A percentile compares a stretch with the other conserved stretches of the same genome.
Conservation (phyloP, 1,140 invertebrate genomes). For the Drosophila yakuba region DNA sequence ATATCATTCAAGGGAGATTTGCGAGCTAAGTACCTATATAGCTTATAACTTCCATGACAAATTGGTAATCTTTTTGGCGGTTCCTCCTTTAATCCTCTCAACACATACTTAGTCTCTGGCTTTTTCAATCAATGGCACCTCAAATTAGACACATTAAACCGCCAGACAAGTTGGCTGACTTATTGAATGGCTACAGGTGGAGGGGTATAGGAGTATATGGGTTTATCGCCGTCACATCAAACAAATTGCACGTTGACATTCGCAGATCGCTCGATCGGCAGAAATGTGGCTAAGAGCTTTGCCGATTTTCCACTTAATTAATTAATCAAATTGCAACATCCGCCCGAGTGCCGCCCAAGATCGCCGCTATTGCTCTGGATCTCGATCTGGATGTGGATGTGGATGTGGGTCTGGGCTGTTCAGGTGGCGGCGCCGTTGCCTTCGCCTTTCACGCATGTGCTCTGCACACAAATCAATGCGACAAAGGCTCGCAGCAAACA, state of each 20-base stretch:
- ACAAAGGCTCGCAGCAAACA: constrained; percentile 48
- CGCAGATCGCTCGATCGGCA: constrained; percentile 50
- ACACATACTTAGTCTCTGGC: too few species aligned
- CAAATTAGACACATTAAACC: not conserved
- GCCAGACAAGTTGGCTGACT: constrained; percentile 24
- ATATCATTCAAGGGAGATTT: too few species aligned
- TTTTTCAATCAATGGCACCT: not conserved
- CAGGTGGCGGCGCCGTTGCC: constrained; percentile 47
- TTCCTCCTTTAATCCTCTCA: not conserved
- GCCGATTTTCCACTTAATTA: constrained; percentile 76
- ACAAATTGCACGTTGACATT: constrained; percentile 82
- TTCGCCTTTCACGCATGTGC: constrained; percentile 63
- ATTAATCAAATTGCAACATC: constrained; percentile 79
- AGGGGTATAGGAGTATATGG: not conserved
- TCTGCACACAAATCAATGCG: constrained; percentile 59
- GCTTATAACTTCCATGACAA: too few species aligned
- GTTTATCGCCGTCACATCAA: constrained; percentile 51
- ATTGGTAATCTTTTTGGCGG: too few species aligned
- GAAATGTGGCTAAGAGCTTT: constrained; percentile 49
- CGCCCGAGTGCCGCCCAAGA: constrained; percentile 57
- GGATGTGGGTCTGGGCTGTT: constrained; percentile 46
- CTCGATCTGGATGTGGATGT: constrained; percentile 23
- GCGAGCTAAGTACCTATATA: too few species aligned
- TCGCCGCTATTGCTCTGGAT: constrained; percentile 14
- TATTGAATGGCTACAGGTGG: constrained; percentile 1